Evolutionary conservation across 2,797 vertebrate genomes (phyloP), one percentile per base, ranked within the genome.

Genomic region (Mustela erminea): DNA sequence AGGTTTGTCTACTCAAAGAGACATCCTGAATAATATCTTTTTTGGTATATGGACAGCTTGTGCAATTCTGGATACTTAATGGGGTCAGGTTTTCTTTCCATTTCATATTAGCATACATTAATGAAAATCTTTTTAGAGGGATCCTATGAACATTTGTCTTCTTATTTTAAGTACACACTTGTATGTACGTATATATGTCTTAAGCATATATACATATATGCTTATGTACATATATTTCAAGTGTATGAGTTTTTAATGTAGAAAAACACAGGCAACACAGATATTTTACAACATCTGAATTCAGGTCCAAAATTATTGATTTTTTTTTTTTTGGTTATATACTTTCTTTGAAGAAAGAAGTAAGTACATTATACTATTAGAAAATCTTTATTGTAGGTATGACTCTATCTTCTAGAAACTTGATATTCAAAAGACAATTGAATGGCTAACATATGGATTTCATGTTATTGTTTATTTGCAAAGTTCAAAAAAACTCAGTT

Each of bases 11-110:
- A n/a, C 66, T 77, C 58, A 77, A 12, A 64, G 29, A 29, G 2
- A 11, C 32, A 86, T 83, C 3, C 3, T 93, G 3, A 0, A 60
- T 95, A 91, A 41, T 27, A 68, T 97, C n/a, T 3, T 81, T 54
- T 87, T 9, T 80, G 43, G 32, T 35, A 72, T 20, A 77, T 66
- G 7, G 12, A 95, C 52, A 35, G 0, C 0, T 3, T 66, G 1
- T 15, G 70, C 92, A 80, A 29, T 90, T 96, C 21, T 77, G 20
- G n/a, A 78, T 97, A 95, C 72, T 95, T 96, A 84, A 35, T 29
- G 1, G n/a, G 0, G 5, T 86, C 58, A 68, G 14, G 15, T 83
- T 3, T 87, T 95, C 72, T 86, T 13, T 0, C 15, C 15, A 88
- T 62, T 68, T 82, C n/a, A 38, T 12, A 58, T 35, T 68, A 43